These are phyloP conservation scores for Grantiella picta DNA, from an alignment of 2,113 vertebrate genomes.

Conservation along the genomic window DNA sequence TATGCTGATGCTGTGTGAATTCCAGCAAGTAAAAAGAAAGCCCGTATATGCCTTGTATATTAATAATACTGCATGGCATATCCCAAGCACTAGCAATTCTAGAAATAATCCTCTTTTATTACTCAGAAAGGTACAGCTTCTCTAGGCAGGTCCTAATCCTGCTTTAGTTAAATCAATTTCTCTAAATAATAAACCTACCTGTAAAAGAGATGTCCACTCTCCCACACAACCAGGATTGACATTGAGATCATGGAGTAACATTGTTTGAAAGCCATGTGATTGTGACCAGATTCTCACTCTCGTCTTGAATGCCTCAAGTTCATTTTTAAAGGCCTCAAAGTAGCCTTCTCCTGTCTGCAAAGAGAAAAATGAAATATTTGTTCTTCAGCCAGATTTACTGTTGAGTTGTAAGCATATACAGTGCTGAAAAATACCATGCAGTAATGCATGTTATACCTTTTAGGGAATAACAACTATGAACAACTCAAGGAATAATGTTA, in stretches of 20 bases:
- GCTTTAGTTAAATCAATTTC: not conserved
- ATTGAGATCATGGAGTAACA: slow-evolving; percentile 59
- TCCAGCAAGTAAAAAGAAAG: not conserved
- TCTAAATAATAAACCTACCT: slow-evolving; percentile 70
- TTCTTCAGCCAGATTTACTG: not conserved
- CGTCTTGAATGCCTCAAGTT: slow-evolving; percentile 90
- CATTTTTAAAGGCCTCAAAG: slow-evolving; percentile 91
- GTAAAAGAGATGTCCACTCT: slow-evolving; percentile 77
- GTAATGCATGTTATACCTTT: not conserved
- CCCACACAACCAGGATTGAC: slow-evolving; percentile 74
- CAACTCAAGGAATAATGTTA: not conserved
- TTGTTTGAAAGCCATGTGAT: slow-evolving; percentile 69
- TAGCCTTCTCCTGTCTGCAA: slow-evolving; percentile 88
- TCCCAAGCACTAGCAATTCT: not conserved
- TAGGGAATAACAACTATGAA: not conserved
- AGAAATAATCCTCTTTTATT: not conserved
- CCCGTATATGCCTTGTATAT: not conserved
- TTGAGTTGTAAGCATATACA: not conserved
- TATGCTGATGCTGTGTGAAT: not conserved
- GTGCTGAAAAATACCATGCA: not conserved
- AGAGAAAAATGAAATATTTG: not conserved
- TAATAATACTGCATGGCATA: not conserved
- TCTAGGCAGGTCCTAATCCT: not conserved
- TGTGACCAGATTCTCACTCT: slow-evolving; percentile 85
- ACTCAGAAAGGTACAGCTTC: not conserved